Conservation (phyloP, 2,113 vertebrate genomes). For the Istiophorus platypterus region DNA sequence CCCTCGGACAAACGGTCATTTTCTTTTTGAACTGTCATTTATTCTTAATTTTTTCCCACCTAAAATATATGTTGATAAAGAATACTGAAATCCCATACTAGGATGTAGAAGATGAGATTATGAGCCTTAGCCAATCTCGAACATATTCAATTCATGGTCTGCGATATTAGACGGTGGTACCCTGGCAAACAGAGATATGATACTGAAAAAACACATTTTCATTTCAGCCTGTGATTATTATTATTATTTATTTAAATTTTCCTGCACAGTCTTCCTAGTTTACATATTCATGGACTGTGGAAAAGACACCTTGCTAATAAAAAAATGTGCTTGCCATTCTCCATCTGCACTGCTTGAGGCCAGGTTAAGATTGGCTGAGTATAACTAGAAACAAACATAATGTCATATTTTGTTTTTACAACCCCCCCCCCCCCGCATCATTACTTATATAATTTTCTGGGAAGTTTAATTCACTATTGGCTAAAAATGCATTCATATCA, state of each 20-base stretch:
- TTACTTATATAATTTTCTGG: constrained; percentile 26
- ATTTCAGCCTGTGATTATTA: constrained; percentile 57
- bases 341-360: constrained; percentile 64
- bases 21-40: background rate
- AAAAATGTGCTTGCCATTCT: constrained; percentile 60
- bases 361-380: constrained; percentile 46
- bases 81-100: constrained; percentile 31
- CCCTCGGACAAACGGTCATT: background rate
- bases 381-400: constrained; percentile 22
- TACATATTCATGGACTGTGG: constrained; percentile 51
- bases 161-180: constrained; percentile 16
- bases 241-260: constrained; percentile 35
- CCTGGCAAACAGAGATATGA: constrained; percentile 63
- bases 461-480: constrained; percentile 24
- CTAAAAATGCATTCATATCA: constrained; percentile 21
- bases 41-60: background rate
- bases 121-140: constrained; percentile 35
- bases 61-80: constrained; percentile 20
- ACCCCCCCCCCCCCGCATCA: constrained; percentile 22
- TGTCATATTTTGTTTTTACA: constrained; percentile 32
- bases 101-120: constrained; percentile 53
- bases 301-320: constrained; percentile 69
- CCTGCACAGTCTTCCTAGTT: constrained; percentile 51
- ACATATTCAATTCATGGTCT: constrained; percentile 46
- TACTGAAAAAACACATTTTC: constrained; percentile 41